phyloP scores from a whole-genome alignment of 37 sponge, comb jelly and placozoan genomes.

The Bolinopsis microptera region DNA sequence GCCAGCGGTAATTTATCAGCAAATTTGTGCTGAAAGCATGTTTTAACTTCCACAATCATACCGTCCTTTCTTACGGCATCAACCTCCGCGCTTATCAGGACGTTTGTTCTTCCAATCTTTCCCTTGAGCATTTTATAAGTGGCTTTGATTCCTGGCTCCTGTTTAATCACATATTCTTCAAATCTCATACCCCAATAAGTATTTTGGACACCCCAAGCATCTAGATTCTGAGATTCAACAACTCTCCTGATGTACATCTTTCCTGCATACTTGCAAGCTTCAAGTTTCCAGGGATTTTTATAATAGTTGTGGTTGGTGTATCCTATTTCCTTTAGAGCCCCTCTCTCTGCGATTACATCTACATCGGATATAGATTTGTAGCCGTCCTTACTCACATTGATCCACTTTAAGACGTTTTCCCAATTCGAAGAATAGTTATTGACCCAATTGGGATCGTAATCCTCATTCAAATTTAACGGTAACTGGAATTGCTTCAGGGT shows the following conservation, averaged over 20 bases:
- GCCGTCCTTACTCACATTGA: not conserved
- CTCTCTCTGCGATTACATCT: not conserved
- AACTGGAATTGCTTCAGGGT: not conserved
- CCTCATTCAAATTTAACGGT: not conserved
- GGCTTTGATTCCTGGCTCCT: not conserved
- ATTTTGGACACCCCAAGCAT: not conserved
- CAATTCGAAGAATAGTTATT: not conserved
- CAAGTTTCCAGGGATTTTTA: not conserved
- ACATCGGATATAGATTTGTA: not conserved
- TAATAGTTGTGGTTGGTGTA: not conserved
- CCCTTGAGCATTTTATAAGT: not conserved
- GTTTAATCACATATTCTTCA: not conserved
- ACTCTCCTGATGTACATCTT: not conserved
- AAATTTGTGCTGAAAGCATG: not conserved
- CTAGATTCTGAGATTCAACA: not conserved
- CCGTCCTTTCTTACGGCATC: not conserved
- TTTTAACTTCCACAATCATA: not conserved
- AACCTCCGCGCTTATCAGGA: not conserved
- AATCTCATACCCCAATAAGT: not conserved
- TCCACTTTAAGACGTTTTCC: not conserved
- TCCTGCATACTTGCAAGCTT: not conserved
- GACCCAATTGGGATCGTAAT: not conserved
- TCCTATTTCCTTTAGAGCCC: not conserved
- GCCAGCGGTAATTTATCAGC: not conserved
- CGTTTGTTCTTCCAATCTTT: not conserved